Base-by-base conservation (phyloP, 2,797 vertebrate species). In the Lophotriccus pileatus region DNA sequence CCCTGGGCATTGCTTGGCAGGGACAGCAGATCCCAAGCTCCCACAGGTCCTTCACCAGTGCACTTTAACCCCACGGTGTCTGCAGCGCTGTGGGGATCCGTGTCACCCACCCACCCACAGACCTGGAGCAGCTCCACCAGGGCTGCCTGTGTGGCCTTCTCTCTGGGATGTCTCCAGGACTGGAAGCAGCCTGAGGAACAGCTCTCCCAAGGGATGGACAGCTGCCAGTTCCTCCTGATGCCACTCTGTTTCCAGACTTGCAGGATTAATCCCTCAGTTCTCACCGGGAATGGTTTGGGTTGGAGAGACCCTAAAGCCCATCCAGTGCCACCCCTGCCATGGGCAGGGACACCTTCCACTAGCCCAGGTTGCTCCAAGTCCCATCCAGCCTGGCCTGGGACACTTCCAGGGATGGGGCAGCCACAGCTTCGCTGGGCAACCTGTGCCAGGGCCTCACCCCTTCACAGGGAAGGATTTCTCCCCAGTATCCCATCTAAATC, bases 61-160 rank as follows among this genome's bases (percentile, higher is more conserved):
- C 22, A 18, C 16, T 39, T 15, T 34, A 9, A 60, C 6, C 30
- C 27, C 43, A 2, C 21, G 1, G 50, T 1, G 5, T 32, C 20
- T 7, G 4, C 50, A 30, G 34, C 52, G 4, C 70, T 2, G 70
- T 2, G n/a, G 3, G n/a, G 5, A 27, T 5, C 43, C 19, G 3
- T 19, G 19, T 6, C 53, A 7, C 4, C 41, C 3, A 1, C 22
- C 22, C 17, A 12, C 19, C 0, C 0, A 32, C 0, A 16, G n/a
- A 14, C 14, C 37, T 5, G 43, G 10, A 14, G 59, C 9, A 7
- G 37, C 59, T 22, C 18, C 5, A 12, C 49, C 12, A 23, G 25
- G 13, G 32, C 18, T 7, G 13, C n/a, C 36, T 4, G 53, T 9
- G 7, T 25, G 5, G 11, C 6, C 7, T 62, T 21, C 10, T 20